These are phyloP conservation scores for Trichogramma evanescens DNA, from an alignment of 2,888 invertebrate species.

Conservation along the genomic window DNA sequence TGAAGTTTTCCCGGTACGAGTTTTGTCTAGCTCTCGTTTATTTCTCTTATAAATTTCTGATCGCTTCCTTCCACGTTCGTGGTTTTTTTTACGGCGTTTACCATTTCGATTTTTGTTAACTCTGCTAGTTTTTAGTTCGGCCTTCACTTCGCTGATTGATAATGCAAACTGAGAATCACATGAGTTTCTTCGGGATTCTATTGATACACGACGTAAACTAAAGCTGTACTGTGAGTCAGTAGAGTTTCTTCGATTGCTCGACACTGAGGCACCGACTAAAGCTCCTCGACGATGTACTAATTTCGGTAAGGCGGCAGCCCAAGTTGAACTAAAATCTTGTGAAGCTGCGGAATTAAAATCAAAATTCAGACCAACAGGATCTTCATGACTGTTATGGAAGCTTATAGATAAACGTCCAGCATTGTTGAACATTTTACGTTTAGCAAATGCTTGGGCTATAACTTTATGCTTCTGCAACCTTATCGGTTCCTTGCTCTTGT, in stretches of 20 bases:
- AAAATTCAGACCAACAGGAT: slow-evolving; percentile 78
- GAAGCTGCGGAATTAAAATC: slow-evolving; percentile 69
- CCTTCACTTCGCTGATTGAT: slow-evolving; percentile 74
- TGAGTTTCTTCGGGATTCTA: slow-evolving; percentile 80
- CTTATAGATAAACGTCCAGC: slow-evolving; percentile 82
- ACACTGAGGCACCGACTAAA: slow-evolving; percentile 56
- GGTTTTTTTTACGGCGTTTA: slow-evolving; percentile 45
- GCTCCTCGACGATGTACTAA: slow-evolving; percentile 80
- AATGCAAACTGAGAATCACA: slow-evolving; percentile 82
- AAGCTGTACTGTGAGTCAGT: slow-evolving; percentile 64
- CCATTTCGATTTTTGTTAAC: slow-evolving; percentile 32
- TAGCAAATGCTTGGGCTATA: slow-evolving; percentile 84
- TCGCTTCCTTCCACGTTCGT: slow-evolving; percentile 28
- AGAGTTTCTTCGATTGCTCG: slow-evolving; percentile 53
- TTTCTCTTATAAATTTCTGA: slow-evolving; percentile 19
- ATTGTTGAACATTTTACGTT: slow-evolving; percentile 75
- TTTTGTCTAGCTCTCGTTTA: slow-evolving; percentile 44
- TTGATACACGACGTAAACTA: slow-evolving; percentile 73
- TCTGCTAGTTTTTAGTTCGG: slow-evolving; percentile 46
- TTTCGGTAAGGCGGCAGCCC: slow-evolving; percentile 85
- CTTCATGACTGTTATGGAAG: slow-evolving; percentile 78
- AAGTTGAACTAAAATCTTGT: slow-evolving; percentile 81
- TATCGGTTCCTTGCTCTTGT: slow-evolving; percentile 62
- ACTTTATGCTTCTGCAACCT: slow-evolving; percentile 79
- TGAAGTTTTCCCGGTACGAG: slow-evolving; percentile 23